Base-by-base conservation (phyloP, 2,113 vertebrate genomes). In the Cyprinodon brontotheroides region DNA sequence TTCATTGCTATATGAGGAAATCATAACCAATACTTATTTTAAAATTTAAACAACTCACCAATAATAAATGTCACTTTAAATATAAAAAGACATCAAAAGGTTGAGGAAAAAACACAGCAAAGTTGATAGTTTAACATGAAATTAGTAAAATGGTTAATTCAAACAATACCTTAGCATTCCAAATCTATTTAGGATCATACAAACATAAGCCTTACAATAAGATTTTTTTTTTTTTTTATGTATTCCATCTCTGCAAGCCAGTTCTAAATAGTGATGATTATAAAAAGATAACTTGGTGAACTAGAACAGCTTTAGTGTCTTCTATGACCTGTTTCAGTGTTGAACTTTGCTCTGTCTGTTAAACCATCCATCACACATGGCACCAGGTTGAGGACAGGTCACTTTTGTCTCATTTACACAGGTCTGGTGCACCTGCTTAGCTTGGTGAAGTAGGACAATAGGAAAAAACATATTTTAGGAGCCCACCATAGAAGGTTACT, bases 311-410 rank as follows among this genome's bases (percentile, higher is more conserved):
- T 87, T 86, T 85, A 81, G 86, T 82, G 62, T 80, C 74, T 68
- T 75, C 72, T 65, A 53, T 77, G 66, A 81, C 83, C 78, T 70
- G 75, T 47, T 90, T 87, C 80, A 50, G 79, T 8, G 5, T 12
- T 77, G 84, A 88, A 79, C 86, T 75, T 71, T 82, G 74, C 65
- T 61, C 79, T 73, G 48, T 64, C 40, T 60, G 74, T 79, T 85
- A 73, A 75, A 88, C 68, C 87, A 89, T 89, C 91, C 75, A 89
- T 91, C 87, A 87, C 83, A 75, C 75, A 65, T 72, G 64, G 69
- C 59, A 45, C 22, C 20, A 12, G 85, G 84, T 89, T 39, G 80
- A 87, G 87, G 89, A 87, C 85, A 41, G 70, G 77, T 70, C 79
- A 70, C 72, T 65, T 61, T 69, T 63, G 61, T 50, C 83, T 61